Conservation (phyloP, 2,888 invertebrate genomes). For the Ptilodon capucinus region DNA sequence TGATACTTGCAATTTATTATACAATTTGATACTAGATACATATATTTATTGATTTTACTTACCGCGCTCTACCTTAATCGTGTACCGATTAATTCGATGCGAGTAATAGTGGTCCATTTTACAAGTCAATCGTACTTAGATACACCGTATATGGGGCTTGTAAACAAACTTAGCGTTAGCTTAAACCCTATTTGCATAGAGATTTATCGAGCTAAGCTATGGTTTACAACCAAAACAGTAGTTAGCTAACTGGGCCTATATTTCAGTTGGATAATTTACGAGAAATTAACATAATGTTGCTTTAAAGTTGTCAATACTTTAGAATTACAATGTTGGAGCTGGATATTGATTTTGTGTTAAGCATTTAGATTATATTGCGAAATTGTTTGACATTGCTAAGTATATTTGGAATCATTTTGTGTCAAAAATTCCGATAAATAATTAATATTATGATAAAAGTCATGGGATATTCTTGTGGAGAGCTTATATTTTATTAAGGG, state of each 20-base stretch:
- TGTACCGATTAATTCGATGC: conserved; percentile 20
- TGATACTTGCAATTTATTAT: not conserved
- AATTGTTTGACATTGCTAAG: not conserved
- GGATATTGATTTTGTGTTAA: not conserved
- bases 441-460: too few species aligned
- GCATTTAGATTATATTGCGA: not conserved
- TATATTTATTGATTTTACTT: conserved; percentile 3
- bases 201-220: conserved; percentile 29
- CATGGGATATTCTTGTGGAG: too few species aligned
- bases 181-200: conserved; percentile 50
- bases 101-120: conserved; percentile 32
- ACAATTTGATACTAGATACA: conserved; percentile 7
- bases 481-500: too few species aligned
- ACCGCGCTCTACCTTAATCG: conserved; percentile 8
- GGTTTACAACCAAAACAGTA: conserved; percentile 10
- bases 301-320: conserved; percentile 1
- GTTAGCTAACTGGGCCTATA: conserved; percentile 12
- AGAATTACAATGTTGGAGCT: not conserved
- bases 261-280: conserved; percentile 1
- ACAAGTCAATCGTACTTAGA: conserved; percentile 40
- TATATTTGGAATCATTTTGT: too few species aligned
- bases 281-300: not conserved
- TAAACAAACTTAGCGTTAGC: conserved; percentile 43
- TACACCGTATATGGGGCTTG: conserved; percentile 36
- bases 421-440: too few species aligned